These are phyloP conservation scores for Agonopterix arenella DNA, from an alignment of 2,888 invertebrate species.

Conservation along the genomic window DNA sequence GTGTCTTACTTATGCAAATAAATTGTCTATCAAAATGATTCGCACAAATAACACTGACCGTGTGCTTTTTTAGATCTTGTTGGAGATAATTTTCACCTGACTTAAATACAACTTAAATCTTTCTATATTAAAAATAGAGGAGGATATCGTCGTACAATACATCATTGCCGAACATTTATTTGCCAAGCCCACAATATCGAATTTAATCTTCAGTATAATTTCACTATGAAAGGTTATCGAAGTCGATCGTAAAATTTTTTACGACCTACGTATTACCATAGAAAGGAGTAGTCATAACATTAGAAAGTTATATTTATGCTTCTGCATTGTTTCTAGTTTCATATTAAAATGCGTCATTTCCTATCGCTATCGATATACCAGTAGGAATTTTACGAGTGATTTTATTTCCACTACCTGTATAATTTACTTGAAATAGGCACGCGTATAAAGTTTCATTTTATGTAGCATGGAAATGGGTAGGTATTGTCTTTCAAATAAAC, in stretches of 20 bases:
- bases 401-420: neutral
- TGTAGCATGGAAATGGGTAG: too few relatives aligned
- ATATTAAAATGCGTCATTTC: constrained; percentile 27
- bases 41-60: too few relatives aligned
- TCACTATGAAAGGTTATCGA: constrained; percentile 33
- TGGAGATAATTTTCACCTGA: too few relatives aligned
- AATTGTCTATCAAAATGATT: too few relatives aligned
- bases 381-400: constrained; percentile 20
- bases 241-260: constrained; percentile 43
- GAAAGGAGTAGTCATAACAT: constrained; percentile 45
- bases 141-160: too few relatives aligned
- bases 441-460: too few relatives aligned
- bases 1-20: too few relatives aligned
- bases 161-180: neutral
- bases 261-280: constrained; percentile 47
- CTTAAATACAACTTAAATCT: too few relatives aligned
- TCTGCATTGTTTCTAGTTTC: constrained; percentile 38
- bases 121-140: too few relatives aligned
- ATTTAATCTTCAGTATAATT: constrained; percentile 16
- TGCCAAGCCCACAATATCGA: neutral
- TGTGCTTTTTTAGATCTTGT: too few relatives aligned
- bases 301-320: constrained; percentile 39
- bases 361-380: constrained; percentile 32
- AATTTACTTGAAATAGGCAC: too few relatives aligned
- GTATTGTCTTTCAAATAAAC: too few relatives aligned